phyloP scores from a whole-genome alignment of 2,888 invertebrate species.

The Branchipolynoe longqiensis region DNA sequence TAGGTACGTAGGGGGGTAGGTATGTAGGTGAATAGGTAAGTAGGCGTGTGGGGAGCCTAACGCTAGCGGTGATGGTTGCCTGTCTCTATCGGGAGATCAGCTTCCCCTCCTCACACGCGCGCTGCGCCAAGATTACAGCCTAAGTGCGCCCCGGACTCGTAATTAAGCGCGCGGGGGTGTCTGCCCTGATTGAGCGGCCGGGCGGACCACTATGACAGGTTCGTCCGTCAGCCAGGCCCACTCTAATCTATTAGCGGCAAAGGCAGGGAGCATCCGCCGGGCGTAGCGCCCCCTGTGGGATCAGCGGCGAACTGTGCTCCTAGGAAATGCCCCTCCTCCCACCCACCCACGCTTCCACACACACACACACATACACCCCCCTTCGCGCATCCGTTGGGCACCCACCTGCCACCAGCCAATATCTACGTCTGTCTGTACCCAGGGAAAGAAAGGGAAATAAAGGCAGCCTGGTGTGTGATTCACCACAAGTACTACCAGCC shows the following conservation, averaged over 20 bases:
- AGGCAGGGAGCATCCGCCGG: neutral
- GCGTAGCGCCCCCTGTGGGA: neutral
- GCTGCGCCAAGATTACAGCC: slow-evolving; percentile 16
- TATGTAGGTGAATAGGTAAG: no score
- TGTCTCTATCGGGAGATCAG: neutral
- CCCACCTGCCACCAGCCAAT: no score
- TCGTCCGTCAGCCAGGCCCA: slow-evolving; percentile 19
- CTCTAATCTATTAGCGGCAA: slow-evolving; percentile 16
- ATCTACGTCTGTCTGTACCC: no score
- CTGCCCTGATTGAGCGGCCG: slow-evolving; percentile 12
- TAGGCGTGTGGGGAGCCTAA: no score
- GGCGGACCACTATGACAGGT: slow-evolving; percentile 12
- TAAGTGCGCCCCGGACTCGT: neutral
- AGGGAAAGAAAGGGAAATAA: no score
- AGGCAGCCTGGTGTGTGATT: no score
- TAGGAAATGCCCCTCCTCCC: neutral
- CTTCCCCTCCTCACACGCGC: neutral
- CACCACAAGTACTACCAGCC: no score
- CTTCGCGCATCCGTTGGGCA: no score
- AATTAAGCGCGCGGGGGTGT: slow-evolving; percentile 6
- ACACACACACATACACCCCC: neutral
- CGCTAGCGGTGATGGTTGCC: neutral
- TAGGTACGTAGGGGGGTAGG: no score
- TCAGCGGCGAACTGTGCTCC: no score
- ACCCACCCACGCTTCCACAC: neutral